Base-by-base conservation (phyloP, 2,113 vertebrate species). In the Onychostoma macrolepis region DNA sequence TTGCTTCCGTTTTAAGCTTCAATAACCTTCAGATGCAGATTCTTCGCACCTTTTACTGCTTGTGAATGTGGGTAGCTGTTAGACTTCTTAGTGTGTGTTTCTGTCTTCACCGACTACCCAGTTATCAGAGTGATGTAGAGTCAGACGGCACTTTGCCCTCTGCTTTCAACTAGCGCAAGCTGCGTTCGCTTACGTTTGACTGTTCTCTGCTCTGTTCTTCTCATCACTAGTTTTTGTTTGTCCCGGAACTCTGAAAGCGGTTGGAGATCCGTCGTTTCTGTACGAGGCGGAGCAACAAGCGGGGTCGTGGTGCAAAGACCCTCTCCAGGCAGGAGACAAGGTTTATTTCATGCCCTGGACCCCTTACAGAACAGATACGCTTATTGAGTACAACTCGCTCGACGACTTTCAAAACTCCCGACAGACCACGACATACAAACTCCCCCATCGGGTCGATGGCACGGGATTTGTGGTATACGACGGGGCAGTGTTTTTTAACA, bases 301-400 rank as follows among this genome's bases (percentile, higher is more conserved):
- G n/a, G 98, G 98, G 86, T 96, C 98, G 91, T 99, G 98, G 98
- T 99, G 98, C 94, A 99, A 99, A 95, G 98, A 99, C 92, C 98
- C 98, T 77, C 97, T 99, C 77, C 98, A 99, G 94, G 97, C 98
- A 45, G 98, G 96, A 87, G 98, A 99, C 95, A 99, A 99, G 96
- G 98, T 99, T 93, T 99, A 99, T 95, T 99, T 99, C 93, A 99
- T 99, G 98, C 98, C 98, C 83, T 99, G 98, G 98, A 99, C 98
- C 91, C 98, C 98, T 0, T 99, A 99, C 85, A 97, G 98, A 91
- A 99, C 98, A 1, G 98, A 99, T 92, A 99, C 97, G 56, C 95
- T 99, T 87, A 99, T 99, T 91, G 98, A 99, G 90, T 99, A 97
- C 65, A 97, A 97, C 82, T 99, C 98, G 41, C 92, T 99, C 85